A percentile compares a stretch with the other conserved stretches of the same genome.
These are phyloP conservation scores for Zygaena filipendulae DNA, from an alignment of 2,888 invertebrate genomes.

Conservation along the genomic window DNA sequence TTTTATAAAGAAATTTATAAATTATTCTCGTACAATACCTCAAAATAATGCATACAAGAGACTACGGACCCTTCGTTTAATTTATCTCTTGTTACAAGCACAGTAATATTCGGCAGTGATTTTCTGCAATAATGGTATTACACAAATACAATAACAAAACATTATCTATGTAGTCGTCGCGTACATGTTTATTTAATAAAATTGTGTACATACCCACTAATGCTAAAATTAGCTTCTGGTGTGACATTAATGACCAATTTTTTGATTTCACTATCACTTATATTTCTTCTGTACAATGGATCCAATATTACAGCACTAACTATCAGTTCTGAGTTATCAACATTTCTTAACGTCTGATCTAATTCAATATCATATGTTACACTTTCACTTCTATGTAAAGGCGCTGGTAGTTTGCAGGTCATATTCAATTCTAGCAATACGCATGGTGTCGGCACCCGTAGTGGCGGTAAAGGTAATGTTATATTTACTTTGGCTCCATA, in stretches of 20 bases:
- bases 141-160: constrained; percentile 1
- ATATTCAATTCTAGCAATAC: constrained; percentile 31
- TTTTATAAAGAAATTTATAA: not conserved
- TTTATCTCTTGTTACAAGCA: constrained; percentile 37
- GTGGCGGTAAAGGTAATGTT: constrained; percentile 33
- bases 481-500: constrained; percentile 42
- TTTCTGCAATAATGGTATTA: constrained; percentile 29
- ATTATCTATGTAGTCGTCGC: too few species aligned
- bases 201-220: constrained; percentile 35
- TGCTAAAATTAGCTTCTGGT: constrained; percentile 31
- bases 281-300: constrained; percentile 29
- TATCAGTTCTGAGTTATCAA: constrained; percentile 22
- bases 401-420: constrained; percentile 39
- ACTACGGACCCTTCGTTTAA: constrained; percentile 26
- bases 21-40: too few species aligned
- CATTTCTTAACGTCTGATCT: constrained; percentile 32
- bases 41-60: constrained; percentile 38
- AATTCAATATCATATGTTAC: constrained; percentile 42
- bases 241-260: constrained; percentile 26
- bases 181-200: constrained; percentile 4
- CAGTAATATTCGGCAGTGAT: constrained; percentile 34
- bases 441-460: constrained; percentile 41
- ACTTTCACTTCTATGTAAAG: constrained; percentile 31
- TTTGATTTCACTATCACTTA: constrained; percentile 24
- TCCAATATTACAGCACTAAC: constrained; percentile 33